Conservation (phyloP, 2,113 vertebrate species). For the Benitochromis conjunctus region DNA sequence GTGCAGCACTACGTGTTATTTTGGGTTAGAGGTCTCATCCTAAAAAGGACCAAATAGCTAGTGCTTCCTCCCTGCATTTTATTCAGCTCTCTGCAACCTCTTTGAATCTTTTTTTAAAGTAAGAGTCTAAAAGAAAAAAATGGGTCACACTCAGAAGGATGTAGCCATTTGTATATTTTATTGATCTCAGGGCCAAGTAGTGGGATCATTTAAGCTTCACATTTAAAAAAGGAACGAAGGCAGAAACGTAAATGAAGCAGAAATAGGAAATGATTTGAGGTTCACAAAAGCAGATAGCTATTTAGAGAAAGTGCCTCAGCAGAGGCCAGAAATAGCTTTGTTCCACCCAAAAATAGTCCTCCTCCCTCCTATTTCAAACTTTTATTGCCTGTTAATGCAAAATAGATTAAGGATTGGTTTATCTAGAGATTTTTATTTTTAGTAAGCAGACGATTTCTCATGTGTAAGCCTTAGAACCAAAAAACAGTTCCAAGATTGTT, state of each 20-base stretch:
- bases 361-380: background rate
- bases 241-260: background rate
- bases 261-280: background rate
- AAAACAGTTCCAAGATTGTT: background rate
- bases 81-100: background rate
- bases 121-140: background rate
- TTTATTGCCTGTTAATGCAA: background rate
- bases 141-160: background rate
- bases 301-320: constrained; percentile 18
- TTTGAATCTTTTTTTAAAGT: background rate
- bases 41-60: background rate
- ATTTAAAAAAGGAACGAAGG: background rate
- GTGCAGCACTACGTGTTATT: background rate
- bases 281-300: background rate
- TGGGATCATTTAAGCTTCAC: background rate
- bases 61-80: background rate
- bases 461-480: background rate
- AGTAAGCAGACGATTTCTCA: background rate
- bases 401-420: background rate
- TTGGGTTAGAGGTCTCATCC: background rate
- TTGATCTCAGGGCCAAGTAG: background rate
- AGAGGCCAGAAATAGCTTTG: constrained; percentile 24
- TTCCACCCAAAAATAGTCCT: constrained; percentile 3
- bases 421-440: background rate
- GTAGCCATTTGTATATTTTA: constrained; percentile 1